phyloP scores from a whole-genome alignment of 2,888 invertebrate genomes.

The Lycia hirtaria region DNA sequence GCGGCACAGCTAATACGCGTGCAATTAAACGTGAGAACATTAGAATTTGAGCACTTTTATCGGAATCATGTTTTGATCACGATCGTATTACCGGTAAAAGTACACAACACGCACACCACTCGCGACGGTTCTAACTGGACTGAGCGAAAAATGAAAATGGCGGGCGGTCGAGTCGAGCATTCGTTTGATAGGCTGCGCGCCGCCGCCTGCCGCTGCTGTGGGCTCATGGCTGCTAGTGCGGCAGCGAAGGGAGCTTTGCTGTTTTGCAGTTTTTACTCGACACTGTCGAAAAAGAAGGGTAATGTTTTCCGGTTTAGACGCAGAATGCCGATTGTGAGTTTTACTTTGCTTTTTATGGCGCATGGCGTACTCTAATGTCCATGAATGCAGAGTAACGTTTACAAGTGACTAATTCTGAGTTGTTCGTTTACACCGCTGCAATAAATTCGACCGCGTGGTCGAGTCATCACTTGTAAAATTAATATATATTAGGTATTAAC shows the following conservation, averaged over 20 bases:
- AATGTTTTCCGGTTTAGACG: not conserved
- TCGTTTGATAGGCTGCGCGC: too few relatives aligned
- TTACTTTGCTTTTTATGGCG: too few relatives aligned
- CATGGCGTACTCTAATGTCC: too few relatives aligned
- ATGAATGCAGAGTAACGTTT: too few relatives aligned
- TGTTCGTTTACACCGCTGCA: too few relatives aligned
- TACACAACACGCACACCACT: slow-evolving; percentile 50
- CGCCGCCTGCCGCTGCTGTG: not conserved
- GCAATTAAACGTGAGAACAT: slow-evolving; percentile 41
- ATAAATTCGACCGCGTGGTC: too few relatives aligned
- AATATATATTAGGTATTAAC: too few relatives aligned
- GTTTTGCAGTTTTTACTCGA: not conserved
- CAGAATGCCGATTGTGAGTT: too few relatives aligned
- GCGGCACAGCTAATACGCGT: slow-evolving; percentile 42
- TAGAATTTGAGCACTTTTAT: slow-evolving; percentile 50
- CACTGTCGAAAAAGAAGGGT: not conserved
- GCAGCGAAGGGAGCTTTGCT: not conserved
- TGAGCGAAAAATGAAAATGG: slow-evolving; percentile 41
- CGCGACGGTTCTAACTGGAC: slow-evolving; percentile 67
- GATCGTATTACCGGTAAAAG: slow-evolving; percentile 55
- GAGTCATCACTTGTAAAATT: too few relatives aligned
- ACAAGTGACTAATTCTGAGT: too few relatives aligned
- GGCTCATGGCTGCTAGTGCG: not conserved
- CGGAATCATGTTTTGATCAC: slow-evolving; percentile 58
- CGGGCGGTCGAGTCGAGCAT: too few relatives aligned